phyloP scores from a whole-genome alignment of 2,888 invertebrate genomes.

The Quadriops clusia region DNA sequence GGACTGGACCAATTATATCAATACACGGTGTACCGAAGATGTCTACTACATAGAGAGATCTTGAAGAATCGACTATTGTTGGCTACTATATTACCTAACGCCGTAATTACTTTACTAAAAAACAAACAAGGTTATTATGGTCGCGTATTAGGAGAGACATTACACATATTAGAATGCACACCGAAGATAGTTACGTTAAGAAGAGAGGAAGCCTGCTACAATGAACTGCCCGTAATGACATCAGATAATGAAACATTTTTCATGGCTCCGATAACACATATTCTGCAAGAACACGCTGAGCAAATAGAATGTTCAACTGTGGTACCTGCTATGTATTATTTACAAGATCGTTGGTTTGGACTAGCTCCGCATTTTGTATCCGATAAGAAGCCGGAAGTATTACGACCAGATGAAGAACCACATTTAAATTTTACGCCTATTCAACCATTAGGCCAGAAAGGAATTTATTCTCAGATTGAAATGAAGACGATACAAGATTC shows the following conservation, averaged over 20 bases:
- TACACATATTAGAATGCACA: constrained; percentile 21
- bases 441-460: constrained; percentile 13
- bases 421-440: constrained; percentile 13
- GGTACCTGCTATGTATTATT: constrained; percentile 14
- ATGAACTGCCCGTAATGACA: constrained; percentile 18
- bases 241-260: constrained; percentile 18
- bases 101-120: constrained; percentile 19
- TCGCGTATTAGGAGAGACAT: constrained; percentile 19
- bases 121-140: constrained; percentile 21
- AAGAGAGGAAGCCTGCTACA: constrained; percentile 16
- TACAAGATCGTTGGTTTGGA: constrained; percentile 15
- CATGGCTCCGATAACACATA: constrained; percentile 16
- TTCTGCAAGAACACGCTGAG: constrained; percentile 14
- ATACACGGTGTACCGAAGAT: constrained; percentile 19
- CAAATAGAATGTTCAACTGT: constrained; percentile 14
- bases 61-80: constrained; percentile 19
- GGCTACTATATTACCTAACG: constrained; percentile 18
- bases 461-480: constrained; percentile 15
- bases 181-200: constrained; percentile 16
- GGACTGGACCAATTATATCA: constrained; percentile 15
- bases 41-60: constrained; percentile 20
- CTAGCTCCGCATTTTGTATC: constrained; percentile 10
- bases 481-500: constrained; percentile 11
- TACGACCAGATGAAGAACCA: constrained; percentile 6
- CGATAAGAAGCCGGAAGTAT: too few species aligned